Conservation (phyloP, 1,140 invertebrate species). For the Drosophila truncata region DNA sequence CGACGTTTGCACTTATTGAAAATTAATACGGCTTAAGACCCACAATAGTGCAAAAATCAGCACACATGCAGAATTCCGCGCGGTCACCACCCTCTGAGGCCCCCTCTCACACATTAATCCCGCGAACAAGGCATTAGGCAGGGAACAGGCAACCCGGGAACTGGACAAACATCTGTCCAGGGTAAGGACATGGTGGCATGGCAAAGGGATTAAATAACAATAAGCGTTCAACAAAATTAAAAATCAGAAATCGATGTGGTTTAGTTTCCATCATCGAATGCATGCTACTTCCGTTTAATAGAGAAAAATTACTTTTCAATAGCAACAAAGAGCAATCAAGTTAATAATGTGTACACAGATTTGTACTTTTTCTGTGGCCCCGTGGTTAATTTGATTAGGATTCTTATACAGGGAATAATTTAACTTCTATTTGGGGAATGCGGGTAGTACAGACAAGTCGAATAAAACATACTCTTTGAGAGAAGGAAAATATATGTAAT, state of each 20-base stretch:
- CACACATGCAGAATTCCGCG: conserved; percentile 58
- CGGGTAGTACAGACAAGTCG: conserved; percentile 28
- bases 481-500: too few relatives aligned
- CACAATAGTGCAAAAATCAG: conserved; percentile 77
- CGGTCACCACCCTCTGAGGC: conserved; percentile 14
- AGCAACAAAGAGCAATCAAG: conserved; percentile 38
- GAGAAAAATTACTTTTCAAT: conserved; percentile 71
- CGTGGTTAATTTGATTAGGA: conserved; percentile 70
- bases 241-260: conserved; percentile 12
- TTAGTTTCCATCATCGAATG: not conserved
- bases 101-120: conserved; percentile 54
- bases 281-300: conserved; percentile 41
- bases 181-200: conserved; percentile 31
- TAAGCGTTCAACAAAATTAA: conserved; percentile 50
- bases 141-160: conserved; percentile 21
- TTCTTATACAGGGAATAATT: conserved; percentile 32
- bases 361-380: conserved; percentile 23
- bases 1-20: conserved; percentile 77
- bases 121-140: conserved; percentile 69
- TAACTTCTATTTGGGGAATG: conserved; percentile 35
- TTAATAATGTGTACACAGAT: conserved; percentile 74
- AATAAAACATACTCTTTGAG: not conserved
- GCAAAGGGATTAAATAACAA: conserved; percentile 73
- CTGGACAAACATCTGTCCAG: conserved; percentile 67
- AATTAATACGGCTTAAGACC: conserved; percentile 78